phyloP scores from a whole-genome alignment of 2,888 invertebrate genomes.

The Eumerus sabulonum region DNA sequence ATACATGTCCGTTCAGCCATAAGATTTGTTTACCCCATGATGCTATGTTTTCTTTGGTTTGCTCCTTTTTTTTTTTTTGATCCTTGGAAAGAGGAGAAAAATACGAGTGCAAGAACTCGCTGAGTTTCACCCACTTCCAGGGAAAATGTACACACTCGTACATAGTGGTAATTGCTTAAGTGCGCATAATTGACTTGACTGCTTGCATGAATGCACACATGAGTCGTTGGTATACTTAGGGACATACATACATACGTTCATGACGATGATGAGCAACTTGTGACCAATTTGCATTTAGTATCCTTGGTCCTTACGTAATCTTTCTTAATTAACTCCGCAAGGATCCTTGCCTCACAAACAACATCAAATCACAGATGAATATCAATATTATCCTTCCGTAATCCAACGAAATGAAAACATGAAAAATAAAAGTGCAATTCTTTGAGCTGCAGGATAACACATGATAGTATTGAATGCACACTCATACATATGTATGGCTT shows the following conservation, averaged over 20 bases:
- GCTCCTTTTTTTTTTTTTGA: slow-evolving; percentile 1
- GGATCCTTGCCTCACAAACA: slow-evolving; percentile 40
- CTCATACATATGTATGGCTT: slow-evolving; percentile 1
- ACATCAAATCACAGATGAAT: slow-evolving; percentile 50
- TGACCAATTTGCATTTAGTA: slow-evolving; percentile 56
- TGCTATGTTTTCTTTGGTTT: slow-evolving; percentile 23
- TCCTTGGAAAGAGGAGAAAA: slow-evolving; percentile 12
- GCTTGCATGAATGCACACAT: slow-evolving; percentile 42
- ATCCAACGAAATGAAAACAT: neutral
- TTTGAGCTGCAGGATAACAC: slow-evolving; percentile 46
- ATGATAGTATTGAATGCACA: slow-evolving; percentile 55
- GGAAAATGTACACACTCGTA: slow-evolving; percentile 10
- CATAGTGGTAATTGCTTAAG: slow-evolving; percentile 54
- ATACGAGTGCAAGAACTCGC: slow-evolving; percentile 4
- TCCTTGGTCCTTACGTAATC: slow-evolving; percentile 41
- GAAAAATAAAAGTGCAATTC: slow-evolving; percentile 14
- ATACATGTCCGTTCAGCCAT: slow-evolving; percentile 44
- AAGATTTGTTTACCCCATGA: slow-evolving; percentile 30
- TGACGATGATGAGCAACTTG: slow-evolving; percentile 46
- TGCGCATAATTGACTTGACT: slow-evolving; percentile 60
- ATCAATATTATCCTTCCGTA: slow-evolving; percentile 55
- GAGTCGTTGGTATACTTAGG: slow-evolving; percentile 47
- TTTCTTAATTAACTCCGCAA: slow-evolving; percentile 59
- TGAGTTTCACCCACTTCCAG: slow-evolving; percentile 18
- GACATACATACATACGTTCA: no score